A percentile compares a stretch with the other conserved stretches of the same genome.
phyloP scores from a whole-genome alignment of 2,797 vertebrate genomes.

The Margarornis squamiger region DNA sequence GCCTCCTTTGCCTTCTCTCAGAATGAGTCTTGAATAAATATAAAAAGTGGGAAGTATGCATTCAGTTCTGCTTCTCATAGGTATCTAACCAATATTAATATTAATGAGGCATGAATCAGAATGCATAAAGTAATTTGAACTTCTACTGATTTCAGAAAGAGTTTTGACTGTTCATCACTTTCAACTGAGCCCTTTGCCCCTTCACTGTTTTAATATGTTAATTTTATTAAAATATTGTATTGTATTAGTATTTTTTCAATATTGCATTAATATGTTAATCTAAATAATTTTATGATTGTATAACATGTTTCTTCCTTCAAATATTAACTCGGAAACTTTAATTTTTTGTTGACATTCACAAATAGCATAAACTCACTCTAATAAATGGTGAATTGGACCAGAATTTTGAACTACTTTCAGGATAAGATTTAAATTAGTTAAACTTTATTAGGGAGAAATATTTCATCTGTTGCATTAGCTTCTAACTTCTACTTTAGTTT shows the following conservation, averaged over 20 bases:
- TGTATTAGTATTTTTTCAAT: neutral
- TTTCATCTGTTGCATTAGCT: neutral
- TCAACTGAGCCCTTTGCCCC: neutral
- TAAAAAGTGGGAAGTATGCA: neutral
- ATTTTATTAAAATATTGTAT: conserved; percentile 38
- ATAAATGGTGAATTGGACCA: neutral
- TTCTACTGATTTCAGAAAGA: neutral
- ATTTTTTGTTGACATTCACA: neutral
- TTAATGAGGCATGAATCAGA: neutral
- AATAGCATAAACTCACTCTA: neutral
- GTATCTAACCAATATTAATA: neutral
- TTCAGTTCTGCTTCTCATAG: neutral
- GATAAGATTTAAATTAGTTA: neutral
- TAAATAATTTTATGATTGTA: neutral
- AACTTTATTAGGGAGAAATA: neutral
- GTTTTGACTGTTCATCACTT: neutral
- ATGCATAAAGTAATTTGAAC: neutral
- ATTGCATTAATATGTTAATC: neutral
- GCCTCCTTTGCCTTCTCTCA: neutral
- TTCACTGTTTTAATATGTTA: neutral
- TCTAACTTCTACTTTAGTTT: neutral
- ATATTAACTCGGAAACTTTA: neutral
- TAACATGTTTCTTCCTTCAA: neutral
- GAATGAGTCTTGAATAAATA: neutral
- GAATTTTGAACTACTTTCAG: neutral